Percentiles rank a stretch among this genome's conserved stretches.
These are phyloP conservation scores for Cebidichthys violaceus DNA, from an alignment of 2,113 vertebrate genomes.

Conservation along the genomic window DNA sequence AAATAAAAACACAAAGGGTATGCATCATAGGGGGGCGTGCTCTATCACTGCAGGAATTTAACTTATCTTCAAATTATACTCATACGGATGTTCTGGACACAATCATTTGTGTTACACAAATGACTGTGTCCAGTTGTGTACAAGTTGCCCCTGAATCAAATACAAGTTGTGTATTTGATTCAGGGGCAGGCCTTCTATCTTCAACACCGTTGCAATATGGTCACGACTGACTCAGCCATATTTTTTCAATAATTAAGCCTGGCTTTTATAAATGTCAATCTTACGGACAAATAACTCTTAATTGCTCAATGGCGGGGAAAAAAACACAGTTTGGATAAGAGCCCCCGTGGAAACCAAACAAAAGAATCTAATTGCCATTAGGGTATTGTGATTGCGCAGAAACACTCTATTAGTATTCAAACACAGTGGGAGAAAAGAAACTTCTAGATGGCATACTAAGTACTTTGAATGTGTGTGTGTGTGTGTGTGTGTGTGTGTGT, in stretches of 20 bases:
- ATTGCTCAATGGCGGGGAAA: slow-evolving; percentile 80
- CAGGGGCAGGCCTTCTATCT: slow-evolving; percentile 44
- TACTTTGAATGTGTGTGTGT: slow-evolving; percentile 62
- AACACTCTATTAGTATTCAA: slow-evolving; percentile 85
- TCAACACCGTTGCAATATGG: slow-evolving; percentile 33
- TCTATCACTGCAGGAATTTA: slow-evolving; percentile 16
- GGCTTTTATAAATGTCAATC: slow-evolving; percentile 83
- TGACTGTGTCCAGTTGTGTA: too few relatives aligned
- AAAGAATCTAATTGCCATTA: slow-evolving; percentile 84
- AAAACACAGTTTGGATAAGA: slow-evolving; percentile 79
- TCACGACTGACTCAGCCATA: slow-evolving; percentile 66
- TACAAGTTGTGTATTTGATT: slow-evolving; percentile 17
- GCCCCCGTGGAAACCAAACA: slow-evolving; percentile 82
- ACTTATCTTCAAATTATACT: slow-evolving; percentile 24
- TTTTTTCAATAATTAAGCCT: slow-evolving; percentile 74
- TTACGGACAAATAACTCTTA: slow-evolving; percentile 85
- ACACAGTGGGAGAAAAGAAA: slow-evolving; percentile 84
- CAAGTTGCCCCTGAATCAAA: too few relatives aligned
- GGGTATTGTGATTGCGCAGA: slow-evolving; percentile 82
- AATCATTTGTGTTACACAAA: not conserved
- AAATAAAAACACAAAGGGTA: slow-evolving; percentile 48
- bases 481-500: slow-evolving; percentile 37
- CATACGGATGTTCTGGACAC: slow-evolving; percentile 4
- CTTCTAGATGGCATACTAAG: slow-evolving; percentile 83
- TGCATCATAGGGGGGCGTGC: not conserved